Conservation (phyloP, 1,140 invertebrate species). For the Heliconius eleuchia region DNA sequence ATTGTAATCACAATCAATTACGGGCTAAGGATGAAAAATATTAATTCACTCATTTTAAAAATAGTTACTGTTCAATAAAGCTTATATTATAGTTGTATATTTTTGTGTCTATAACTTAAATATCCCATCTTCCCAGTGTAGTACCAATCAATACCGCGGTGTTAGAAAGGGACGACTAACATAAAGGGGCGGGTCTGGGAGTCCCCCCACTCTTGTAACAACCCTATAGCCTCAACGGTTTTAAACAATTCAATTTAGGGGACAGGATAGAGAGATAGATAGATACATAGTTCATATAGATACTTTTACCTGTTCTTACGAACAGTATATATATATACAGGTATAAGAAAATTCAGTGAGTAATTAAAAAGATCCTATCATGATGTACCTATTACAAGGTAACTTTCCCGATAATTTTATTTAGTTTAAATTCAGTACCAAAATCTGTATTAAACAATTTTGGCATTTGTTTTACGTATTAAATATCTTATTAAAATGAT, state of each 20-base stretch:
- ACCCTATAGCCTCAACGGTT: conserved; percentile 49
- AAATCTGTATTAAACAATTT: background rate
- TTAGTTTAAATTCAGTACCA: background rate
- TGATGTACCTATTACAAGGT: background rate
- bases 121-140: background rate
- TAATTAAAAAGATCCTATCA: background rate
- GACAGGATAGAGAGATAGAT: conserved; percentile 24
- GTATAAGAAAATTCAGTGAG: background rate
- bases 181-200: conserved; percentile 53
- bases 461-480: too few relatives aligned
- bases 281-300: conserved; percentile 17
- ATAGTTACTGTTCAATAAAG: background rate
- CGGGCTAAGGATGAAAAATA: background rate
- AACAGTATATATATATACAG: background rate
- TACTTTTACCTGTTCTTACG: conserved; percentile 25
- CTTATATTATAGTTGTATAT: background rate
- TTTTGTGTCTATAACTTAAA: background rate
- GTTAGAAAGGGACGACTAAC: conserved; percentile 53
- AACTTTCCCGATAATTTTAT: background rate
- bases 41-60: background rate
- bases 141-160: conserved; percentile 60
- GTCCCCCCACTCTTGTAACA: conserved; percentile 35
- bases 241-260: conserved; percentile 48
- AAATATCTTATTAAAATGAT: too few relatives aligned
- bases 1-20: too few relatives aligned